These are phyloP conservation scores for Theocolax elegans DNA, from an alignment of 1,140 invertebrate species.

Conservation along the genomic window DNA sequence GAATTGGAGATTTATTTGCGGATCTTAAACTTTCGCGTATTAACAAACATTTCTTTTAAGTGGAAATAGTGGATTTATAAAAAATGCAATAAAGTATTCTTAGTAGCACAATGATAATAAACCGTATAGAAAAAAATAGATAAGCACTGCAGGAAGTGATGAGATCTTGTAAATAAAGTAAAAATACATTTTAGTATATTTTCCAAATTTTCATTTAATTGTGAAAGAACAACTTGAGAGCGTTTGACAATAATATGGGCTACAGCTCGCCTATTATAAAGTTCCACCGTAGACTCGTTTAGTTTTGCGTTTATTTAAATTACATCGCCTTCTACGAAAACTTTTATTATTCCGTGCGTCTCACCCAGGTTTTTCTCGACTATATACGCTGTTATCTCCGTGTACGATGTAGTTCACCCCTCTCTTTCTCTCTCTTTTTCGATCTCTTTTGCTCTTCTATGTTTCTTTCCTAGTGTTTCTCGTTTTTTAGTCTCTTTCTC, in stretches of 20 bases:
- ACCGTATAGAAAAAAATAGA: too few relatives aligned
- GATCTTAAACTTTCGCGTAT: too few relatives aligned
- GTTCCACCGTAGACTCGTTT: constrained; percentile 40
- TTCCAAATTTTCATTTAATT: too few relatives aligned
- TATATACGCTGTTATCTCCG: constrained; percentile 42
- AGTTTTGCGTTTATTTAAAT: constrained; percentile 53
- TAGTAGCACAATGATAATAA: too few relatives aligned
- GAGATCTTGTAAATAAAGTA: too few relatives aligned
- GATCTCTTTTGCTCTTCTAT: background rate
- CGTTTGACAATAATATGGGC: background rate
- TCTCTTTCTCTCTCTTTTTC: constrained; percentile 2
- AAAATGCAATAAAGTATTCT: too few relatives aligned
- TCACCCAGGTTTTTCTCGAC: constrained; percentile 47
- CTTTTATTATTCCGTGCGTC: constrained; percentile 51
- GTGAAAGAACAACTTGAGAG: background rate
- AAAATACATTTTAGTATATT: too few relatives aligned
- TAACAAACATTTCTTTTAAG: too few relatives aligned
- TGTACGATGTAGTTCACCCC: constrained; percentile 23
- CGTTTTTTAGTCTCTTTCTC: constrained; percentile 13
- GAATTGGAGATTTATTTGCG: too few relatives aligned
- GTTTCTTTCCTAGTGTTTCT: background rate
- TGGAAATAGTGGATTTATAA: too few relatives aligned
- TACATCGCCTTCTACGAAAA: constrained; percentile 45
- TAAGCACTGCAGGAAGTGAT: too few relatives aligned
- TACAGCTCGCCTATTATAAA: constrained; percentile 2